Conservation (phyloP, 2,113 vertebrate genomes). For the Rutilus rutilus region DNA sequence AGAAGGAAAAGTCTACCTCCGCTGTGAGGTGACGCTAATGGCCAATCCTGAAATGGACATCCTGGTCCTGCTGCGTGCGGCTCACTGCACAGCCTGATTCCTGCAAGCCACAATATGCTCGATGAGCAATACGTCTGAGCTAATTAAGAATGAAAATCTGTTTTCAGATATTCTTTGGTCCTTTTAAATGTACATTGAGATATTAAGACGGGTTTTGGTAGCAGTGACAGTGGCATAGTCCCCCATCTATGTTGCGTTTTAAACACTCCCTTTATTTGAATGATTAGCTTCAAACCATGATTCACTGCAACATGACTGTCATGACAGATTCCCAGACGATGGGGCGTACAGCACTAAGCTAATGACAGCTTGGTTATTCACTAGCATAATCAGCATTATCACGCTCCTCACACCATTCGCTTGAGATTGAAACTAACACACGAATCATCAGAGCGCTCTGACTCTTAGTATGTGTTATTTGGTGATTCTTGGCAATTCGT, state of each 20-base stretch:
- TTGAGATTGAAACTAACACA: constrained; percentile 31
- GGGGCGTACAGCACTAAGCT: constrained; percentile 39
- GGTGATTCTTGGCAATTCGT: constrained; percentile 33
- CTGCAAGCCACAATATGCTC: constrained; percentile 27
- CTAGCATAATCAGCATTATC: constrained; percentile 34
- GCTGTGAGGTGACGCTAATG: constrained; percentile 17
- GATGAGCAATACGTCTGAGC: constrained; percentile 13
- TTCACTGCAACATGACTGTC: constrained; percentile 54
- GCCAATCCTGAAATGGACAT: constrained; percentile 26
- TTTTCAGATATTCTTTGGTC: constrained; percentile 62
- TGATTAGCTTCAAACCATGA: constrained; percentile 50
- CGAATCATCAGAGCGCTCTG: constrained; percentile 16
- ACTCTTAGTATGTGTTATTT: constrained; percentile 11
- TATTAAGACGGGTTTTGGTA: constrained; percentile 15
- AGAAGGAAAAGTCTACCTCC: constrained; percentile 8
- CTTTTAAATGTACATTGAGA: constrained; percentile 59
- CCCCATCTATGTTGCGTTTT: constrained; percentile 14
- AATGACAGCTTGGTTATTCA: constrained; percentile 50
- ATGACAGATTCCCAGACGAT: constrained; percentile 42
- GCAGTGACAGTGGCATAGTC: constrained; percentile 10
- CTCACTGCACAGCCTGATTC: constrained; percentile 27
- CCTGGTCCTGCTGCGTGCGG: constrained; percentile 21
- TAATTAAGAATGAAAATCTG: constrained; percentile 68
- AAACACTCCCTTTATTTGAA: constrained; percentile 47
- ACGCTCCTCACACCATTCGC: constrained; percentile 22